These are phyloP conservation scores for Yponomeuta plumbellus DNA, from an alignment of 2,888 invertebrate species.

Conservation along the genomic window DNA sequence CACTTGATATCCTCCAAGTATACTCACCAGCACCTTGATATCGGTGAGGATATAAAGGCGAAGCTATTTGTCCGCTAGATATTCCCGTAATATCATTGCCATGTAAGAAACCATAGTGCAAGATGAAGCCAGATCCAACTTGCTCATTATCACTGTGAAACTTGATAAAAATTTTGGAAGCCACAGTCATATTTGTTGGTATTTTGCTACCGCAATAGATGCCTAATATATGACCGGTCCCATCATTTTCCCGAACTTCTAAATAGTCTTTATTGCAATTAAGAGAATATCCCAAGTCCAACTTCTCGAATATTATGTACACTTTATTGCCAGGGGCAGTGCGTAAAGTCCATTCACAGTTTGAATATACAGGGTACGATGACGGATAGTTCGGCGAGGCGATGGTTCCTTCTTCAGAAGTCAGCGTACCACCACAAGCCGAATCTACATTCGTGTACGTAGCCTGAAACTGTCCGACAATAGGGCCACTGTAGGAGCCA, in stretches of 20 bases:
- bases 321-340: constrained; percentile 81
- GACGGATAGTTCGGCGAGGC: constrained; percentile 91
- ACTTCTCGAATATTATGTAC: constrained; percentile 78
- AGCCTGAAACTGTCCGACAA: constrained; percentile 51
- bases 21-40: constrained; percentile 63
- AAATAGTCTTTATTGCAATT: constrained; percentile 90
- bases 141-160: constrained; percentile 81
- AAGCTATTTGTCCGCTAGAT: constrained; percentile 81
- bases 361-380: constrained; percentile 79
- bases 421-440: constrained; percentile 90
- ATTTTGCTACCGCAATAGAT: constrained; percentile 83
- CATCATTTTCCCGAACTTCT: constrained; percentile 84
- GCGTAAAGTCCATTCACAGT: constrained; percentile 83
- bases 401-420: constrained; percentile 82
- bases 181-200: constrained; percentile 78
- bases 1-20: constrained; percentile 83
- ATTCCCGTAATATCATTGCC: constrained; percentile 82
- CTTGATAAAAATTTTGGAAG: constrained; percentile 82
- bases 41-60: constrained; percentile 84
- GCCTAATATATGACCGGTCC: constrained; percentile 79
- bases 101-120: constrained; percentile 81
- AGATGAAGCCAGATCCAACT: constrained; percentile 83
- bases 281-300: constrained; percentile 83
- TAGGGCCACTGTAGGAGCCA: constrained; percentile 43
- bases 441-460: constrained; percentile 61